Conservation (phyloP, 1,140 invertebrate species). For the Drosophila lacertosa region DNA sequence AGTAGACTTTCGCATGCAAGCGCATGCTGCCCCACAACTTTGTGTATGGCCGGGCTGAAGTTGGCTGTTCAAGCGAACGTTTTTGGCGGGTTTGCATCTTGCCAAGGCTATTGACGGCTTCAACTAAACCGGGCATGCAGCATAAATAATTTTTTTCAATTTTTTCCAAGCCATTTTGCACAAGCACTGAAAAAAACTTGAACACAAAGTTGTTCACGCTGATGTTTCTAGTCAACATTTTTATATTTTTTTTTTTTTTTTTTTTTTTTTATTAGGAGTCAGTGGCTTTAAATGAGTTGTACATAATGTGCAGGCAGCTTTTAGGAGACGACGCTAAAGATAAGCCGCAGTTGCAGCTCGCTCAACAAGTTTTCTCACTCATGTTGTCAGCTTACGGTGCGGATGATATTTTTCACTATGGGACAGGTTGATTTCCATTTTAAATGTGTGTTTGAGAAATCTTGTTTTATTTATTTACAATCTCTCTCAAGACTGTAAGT, state of each 20-base stretch:
- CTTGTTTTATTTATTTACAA: no score
- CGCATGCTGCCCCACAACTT: constrained; percentile 76
- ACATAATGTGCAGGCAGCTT: constrained; percentile 51
- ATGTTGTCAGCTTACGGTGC: constrained; percentile 52
- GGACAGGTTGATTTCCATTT: neutral
- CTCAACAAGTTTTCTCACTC: constrained; percentile 79
- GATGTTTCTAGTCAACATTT: constrained; percentile 22
- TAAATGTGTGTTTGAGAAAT: neutral
- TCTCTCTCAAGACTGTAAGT: no score
- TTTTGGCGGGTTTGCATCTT: constrained; percentile 5
- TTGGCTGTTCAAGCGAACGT: neutral
- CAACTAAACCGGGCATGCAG: constrained; percentile 61
- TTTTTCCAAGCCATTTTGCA: constrained; percentile 78
- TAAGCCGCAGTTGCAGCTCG: constrained; percentile 39
- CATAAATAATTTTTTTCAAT: constrained; percentile 79
- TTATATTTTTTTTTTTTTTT: no score
- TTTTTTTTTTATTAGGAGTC: constrained; percentile 12
- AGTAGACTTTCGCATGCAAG: constrained; percentile 80
- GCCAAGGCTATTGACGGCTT: constrained; percentile 71
- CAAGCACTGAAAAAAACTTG: constrained; percentile 52
- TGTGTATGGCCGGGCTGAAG: constrained; percentile 68
- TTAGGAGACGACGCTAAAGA: constrained; percentile 35
- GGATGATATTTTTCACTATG: constrained; percentile 33
- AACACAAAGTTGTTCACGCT: constrained; percentile 65
- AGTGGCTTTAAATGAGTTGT: constrained; percentile 76